Evolutionary conservation across 2,797 vertebrate genomes (phyloP).

Genomic region (Brotula barbata): DNA sequence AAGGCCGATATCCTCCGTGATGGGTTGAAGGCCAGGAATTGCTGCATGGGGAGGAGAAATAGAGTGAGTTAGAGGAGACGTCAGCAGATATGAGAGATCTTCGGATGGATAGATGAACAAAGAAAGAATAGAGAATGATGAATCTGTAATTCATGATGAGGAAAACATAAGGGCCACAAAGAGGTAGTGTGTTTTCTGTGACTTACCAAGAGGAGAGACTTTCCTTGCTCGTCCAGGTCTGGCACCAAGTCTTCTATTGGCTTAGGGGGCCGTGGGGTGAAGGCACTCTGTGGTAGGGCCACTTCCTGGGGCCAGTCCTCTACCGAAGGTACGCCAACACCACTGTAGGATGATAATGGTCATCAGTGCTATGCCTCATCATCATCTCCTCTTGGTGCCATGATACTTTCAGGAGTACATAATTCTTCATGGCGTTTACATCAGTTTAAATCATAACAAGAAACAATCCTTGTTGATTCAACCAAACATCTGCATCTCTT

Average conservation of each 20-base stretch:
- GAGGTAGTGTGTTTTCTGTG: neutral
- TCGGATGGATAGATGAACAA: neutral
- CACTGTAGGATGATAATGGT: slow-evolving; percentile 70
- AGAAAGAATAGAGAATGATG: neutral
- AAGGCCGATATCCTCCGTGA: slow-evolving; percentile 95
- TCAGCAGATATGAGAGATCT: no score
- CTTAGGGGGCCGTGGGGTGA: slow-evolving; percentile 87
- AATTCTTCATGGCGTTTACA: neutral
- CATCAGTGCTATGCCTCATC: slow-evolving; percentile 25
- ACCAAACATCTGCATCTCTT: no score
- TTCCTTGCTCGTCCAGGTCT: slow-evolving; percentile 94
- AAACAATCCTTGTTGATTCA: neutral
- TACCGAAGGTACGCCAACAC: slow-evolving; percentile 91
- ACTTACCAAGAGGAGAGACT: slow-evolving; percentile 91
- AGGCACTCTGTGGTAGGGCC: slow-evolving; percentile 93
- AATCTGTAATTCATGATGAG: neutral
- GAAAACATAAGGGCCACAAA: neutral
- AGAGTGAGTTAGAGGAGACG: neutral
- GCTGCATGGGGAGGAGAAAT: slow-evolving; percentile 76
- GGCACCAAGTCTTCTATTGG: slow-evolving; percentile 91
- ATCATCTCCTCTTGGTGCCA: slow-evolving; percentile 9
- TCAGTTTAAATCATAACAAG: slow-evolving; percentile 1
- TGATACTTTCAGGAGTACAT: neutral
- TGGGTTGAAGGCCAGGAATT: slow-evolving; percentile 95
- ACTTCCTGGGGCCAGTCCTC: slow-evolving; percentile 97